A percentile compares a stretch with the other conserved stretches of the same genome.
These are phyloP conservation scores for Cyprinodon brontotheroides DNA, from an alignment of 2,113 vertebrate species.

Conservation along the genomic window DNA sequence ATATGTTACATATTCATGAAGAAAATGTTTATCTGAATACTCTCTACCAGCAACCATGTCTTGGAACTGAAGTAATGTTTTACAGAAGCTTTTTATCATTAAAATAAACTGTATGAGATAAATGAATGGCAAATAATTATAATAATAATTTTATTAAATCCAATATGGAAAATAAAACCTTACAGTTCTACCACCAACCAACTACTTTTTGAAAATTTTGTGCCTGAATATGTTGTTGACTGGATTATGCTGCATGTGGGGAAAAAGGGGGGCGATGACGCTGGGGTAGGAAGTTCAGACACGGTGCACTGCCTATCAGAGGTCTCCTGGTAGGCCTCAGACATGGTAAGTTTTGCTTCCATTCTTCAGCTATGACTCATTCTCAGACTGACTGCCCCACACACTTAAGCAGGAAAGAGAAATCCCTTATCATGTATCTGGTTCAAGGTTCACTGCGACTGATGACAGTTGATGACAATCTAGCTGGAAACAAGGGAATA, in stretches of 20 bases:
- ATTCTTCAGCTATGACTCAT: constrained; percentile 38
- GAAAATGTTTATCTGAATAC: no score
- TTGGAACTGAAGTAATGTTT: background rate
- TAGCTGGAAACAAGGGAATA: constrained; percentile 58
- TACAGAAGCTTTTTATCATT: no score
- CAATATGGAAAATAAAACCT: constrained; percentile 25
- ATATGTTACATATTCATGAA: no score
- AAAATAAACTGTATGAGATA: background rate
- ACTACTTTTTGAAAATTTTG: constrained; percentile 35
- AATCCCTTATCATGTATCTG: constrained; percentile 78
- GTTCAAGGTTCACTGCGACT: constrained; percentile 79
- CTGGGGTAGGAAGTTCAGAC: constrained; percentile 59
- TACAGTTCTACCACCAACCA: constrained; percentile 26
- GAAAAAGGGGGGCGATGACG: constrained; percentile 61
- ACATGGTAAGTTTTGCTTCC: constrained; percentile 47
- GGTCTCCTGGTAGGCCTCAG: constrained; percentile 68
- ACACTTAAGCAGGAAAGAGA: constrained; percentile 57
- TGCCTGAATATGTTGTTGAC: constrained; percentile 41
- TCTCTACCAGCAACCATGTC: no score
- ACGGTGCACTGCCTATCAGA: constrained; percentile 60
- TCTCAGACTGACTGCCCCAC: constrained; percentile 47
- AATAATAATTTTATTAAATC: constrained; percentile 6
- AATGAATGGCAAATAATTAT: background rate
- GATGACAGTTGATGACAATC: constrained; percentile 80
- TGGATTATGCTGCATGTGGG: constrained; percentile 13